Base-by-base conservation (phyloP, 2,113 vertebrate species). In the Bothrops jararaca region DNA sequence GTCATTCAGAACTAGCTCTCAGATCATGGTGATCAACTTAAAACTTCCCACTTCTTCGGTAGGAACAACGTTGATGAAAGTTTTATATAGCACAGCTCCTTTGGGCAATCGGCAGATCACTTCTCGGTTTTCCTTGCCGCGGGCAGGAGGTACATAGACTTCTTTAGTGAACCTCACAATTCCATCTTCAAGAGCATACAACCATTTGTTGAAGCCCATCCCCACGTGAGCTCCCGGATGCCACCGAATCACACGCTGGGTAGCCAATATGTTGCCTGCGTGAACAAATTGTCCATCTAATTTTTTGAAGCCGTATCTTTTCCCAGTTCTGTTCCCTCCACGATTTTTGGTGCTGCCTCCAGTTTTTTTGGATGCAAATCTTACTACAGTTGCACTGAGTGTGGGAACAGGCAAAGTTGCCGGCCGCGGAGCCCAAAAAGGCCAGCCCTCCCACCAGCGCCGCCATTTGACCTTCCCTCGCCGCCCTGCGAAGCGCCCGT, bases 121-220 rank as follows among this genome's bases (percentile, higher is more conserved):
- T 1, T 97, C 94, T 22, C 94, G 92, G 88, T 96, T 97, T 93
- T 98, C 98, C 0, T 1, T 26, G 95, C 98, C 97, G 60, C 96
- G 98, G 1, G 99, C 99, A 0, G 3, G 92, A 1, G 99, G 98
- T 48, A 99, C 3, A 0, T 98, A 99, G 58, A 99, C 98, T 90
- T 99, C 99, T 93, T 99, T 99, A 23, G 99, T 99, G 96, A 97
- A 99, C 90, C 96, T 97, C 95, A 99, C 98, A 0, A 95, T 93
- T 0, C 99, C 99, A 0, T 99, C 99, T 94, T 99, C 99, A 95
- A 99, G 95, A 26, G 99, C 99, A 0, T 97, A 99, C 2, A 99
- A 97, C 0, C 97, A 98, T 9, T 98, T 99, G 95, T 98, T 99
- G 88, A 96, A 98, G 89, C 99, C 99, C 58, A 99, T 98, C 15